A percentile compares a stretch with the other conserved stretches of the same genome.
These are phyloP conservation scores for Andrena camellia DNA, from an alignment of 2,888 invertebrate species.

Conservation along the genomic window DNA sequence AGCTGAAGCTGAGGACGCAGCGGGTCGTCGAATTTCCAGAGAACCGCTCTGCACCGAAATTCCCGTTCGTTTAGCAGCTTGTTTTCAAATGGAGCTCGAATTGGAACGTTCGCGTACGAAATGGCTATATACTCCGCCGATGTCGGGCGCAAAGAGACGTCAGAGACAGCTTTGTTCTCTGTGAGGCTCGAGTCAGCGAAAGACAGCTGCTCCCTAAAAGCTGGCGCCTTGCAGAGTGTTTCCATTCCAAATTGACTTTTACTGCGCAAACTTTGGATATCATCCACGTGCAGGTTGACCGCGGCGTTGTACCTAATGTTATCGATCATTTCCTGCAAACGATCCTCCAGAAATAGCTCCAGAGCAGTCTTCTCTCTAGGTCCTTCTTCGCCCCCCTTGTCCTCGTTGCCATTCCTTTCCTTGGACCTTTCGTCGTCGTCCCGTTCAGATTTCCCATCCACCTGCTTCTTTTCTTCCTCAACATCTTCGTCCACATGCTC, in stretches of 20 bases:
- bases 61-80: conserved; percentile 2
- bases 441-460: conserved; percentile 36
- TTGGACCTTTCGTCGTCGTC: conserved; percentile 45
- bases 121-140: conserved; percentile 70
- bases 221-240: neutral
- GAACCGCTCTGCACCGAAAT: conserved; percentile 51
- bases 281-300: conserved; percentile 79
- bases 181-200: conserved; percentile 76
- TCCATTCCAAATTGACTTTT: no score
- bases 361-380: conserved; percentile 46
- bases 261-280: conserved; percentile 63
- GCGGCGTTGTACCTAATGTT: conserved; percentile 75
- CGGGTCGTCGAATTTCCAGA: conserved; percentile 77
- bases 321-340: conserved; percentile 70
- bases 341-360: conserved; percentile 63
- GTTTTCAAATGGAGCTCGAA: neutral
- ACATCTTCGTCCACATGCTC: conserved; percentile 9
- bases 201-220: conserved; percentile 75
- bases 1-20: conserved; percentile 76
- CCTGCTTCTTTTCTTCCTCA: conserved; percentile 37
- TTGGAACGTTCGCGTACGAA: conserved; percentile 67
- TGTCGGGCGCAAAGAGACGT: conserved; percentile 80
- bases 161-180: conserved; percentile 75
- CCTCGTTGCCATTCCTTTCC: conserved; percentile 15
- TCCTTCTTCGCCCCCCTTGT: conserved; percentile 10